Evolutionary conservation across 2,888 invertebrate genomes (phyloP).

Genomic region (Drosophila mulleri): DNA sequence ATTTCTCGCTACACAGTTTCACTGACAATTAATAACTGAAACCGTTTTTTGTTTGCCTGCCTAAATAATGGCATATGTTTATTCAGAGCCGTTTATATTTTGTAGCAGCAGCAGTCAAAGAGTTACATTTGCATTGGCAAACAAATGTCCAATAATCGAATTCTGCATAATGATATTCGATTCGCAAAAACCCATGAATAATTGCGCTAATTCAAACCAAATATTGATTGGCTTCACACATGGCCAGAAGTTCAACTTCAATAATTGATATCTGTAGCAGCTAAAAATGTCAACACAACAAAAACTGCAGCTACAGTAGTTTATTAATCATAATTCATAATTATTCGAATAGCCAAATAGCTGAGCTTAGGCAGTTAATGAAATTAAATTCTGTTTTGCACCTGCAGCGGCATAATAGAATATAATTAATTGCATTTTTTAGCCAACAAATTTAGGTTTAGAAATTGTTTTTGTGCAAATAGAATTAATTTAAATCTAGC

Average conservation of each 20-base stretch:
- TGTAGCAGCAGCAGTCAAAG: conserved; percentile 1
- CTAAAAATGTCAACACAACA: conserved; percentile 1
- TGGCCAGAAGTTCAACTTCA: conserved; percentile 7
- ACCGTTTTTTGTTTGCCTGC: conserved; percentile 25
- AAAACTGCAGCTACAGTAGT: background rate
- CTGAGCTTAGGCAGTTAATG: background rate
- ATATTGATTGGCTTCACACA: conserved; percentile 32
- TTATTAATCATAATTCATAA: conserved; percentile 10
- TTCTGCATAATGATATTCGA: conserved; percentile 27
- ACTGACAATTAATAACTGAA: conserved; percentile 38
- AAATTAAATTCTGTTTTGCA: background rate
- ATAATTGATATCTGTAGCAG: conserved; percentile 12
- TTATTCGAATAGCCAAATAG: conserved; percentile 3
- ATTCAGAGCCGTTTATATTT: background rate
- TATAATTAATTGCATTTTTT: conserved; percentile 4
- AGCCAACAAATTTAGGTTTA: background rate
- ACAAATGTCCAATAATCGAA: conserved; percentile 30
- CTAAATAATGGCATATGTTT: conserved; percentile 20
- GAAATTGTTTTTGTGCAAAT: background rate
- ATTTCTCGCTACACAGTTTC: conserved; percentile 6
- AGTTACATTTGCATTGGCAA: background rate
- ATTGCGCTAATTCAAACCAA: conserved; percentile 40
- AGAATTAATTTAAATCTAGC: background rate
- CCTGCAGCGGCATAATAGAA: background rate
- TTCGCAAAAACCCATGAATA: conserved; percentile 23